Evolutionary conservation across 2,797 vertebrate species (phyloP), one percentile per base, ranked within the genome.

Genomic region (Myripristis jacobus): DNA sequence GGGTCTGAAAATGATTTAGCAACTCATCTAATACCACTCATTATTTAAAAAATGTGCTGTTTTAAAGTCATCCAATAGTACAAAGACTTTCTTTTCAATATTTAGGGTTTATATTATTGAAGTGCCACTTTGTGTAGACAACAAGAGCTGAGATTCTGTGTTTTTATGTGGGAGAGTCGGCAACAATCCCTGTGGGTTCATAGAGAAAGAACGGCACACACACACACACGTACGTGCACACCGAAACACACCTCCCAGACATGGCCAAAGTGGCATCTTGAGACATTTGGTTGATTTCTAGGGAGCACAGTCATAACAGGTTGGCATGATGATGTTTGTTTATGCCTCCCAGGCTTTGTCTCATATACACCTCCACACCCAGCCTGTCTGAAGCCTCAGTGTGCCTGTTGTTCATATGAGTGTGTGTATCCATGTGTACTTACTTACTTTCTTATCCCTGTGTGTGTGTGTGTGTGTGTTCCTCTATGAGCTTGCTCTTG

Each of bases 241-340:
- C 21, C 22, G 19, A 50, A 19, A 50, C 47, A 53, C 25, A 24
- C 43, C 31, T 27, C 13, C 5, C 34, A 55, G 51, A 63, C 16
- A 4, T 25, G 44, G 58, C 11, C 1, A 6, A 57, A 54, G 58
- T 59, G 63, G 68, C 65, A 68, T 60, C 70, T 22, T n/a, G 29
- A 57, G 29, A 55, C 62, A 71, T 73, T 65, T 3, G 24, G 61
- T 50, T 60, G 38, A 16, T 69, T 59, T 61, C 7, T 27, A 25
- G 24, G 10, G 58, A 67, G 53, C n/a, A 0, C 7, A 27, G 36
- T 59, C 47, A 25, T 6, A 44, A 16, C 15, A 31, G 69, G 62
- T 60, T 1, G 10, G 12, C 12, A 29, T 25, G 29, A 66, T 57
- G 58, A 51, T 77, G 68, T 73, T 77, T 77, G 63, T 58, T 71